Percentiles rank a stretch among this genome's conserved stretches.
These are phyloP conservation scores for Sialia sialis DNA, from an alignment of 2,113 vertebrate genomes.

Conservation along the genomic window DNA sequence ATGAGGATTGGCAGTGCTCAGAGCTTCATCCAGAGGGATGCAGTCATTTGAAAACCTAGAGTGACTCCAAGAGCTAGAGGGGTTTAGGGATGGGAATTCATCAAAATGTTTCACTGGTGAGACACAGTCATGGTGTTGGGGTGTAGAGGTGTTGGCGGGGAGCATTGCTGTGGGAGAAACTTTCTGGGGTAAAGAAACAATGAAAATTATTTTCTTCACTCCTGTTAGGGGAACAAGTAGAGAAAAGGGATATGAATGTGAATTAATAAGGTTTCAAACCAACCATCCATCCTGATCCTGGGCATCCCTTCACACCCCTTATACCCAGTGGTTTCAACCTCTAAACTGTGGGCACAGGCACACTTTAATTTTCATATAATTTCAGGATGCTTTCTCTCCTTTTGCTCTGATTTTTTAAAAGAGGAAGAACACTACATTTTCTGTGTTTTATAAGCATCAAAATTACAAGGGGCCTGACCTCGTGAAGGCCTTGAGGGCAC, in stretches of 20 bases:
- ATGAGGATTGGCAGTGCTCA: background rate
- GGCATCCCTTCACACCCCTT: background rate
- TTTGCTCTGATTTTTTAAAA: background rate
- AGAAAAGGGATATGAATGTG: background rate
- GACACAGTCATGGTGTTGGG: fast-evolving
- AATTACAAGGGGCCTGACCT: background rate
- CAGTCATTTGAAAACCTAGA: background rate
- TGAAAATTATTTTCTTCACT: background rate
- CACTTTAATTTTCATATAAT: background rate
- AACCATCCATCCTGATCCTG: fast-evolving
- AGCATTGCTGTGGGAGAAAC: background rate
- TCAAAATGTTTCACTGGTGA: background rate
- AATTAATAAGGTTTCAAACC: background rate
- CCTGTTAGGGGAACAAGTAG: background rate
- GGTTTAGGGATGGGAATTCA: background rate
- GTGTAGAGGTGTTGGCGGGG: background rate
- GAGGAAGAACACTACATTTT: background rate
- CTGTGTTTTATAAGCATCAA: background rate
- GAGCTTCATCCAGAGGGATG: background rate
- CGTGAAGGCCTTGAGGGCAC: background rate
- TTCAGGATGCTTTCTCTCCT: background rate
- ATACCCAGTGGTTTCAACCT: background rate
- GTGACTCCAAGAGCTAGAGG: background rate
- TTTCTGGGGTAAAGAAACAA: background rate
- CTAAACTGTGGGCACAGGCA: background rate